Percentiles rank a stretch among this genome's conserved stretches.
Conservation (phyloP, 2,888 invertebrate genomes). For the Tachina grossa region DNA sequence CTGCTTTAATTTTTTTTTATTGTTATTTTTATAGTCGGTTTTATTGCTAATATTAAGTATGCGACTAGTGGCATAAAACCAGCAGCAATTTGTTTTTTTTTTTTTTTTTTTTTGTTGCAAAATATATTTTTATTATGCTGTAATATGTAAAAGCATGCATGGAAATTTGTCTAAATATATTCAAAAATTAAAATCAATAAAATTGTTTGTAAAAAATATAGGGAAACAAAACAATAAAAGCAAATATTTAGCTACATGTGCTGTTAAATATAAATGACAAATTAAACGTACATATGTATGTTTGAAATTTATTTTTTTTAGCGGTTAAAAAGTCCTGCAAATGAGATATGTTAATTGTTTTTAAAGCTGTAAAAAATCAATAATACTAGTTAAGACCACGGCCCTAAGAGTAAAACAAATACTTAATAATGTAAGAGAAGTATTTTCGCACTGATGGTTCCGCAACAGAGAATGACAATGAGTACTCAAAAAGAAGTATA, state of each 20-base stretch:
- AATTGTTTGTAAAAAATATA: background rate
- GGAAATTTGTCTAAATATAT: slow-evolving; percentile 14
- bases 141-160: too few relatives aligned
- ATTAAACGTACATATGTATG: slow-evolving; percentile 14
- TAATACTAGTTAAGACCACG: too few relatives aligned
- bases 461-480: too few relatives aligned
- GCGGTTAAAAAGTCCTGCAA: background rate
- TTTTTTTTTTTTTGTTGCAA: background rate
- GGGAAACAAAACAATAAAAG: background rate
- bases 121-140: background rate
- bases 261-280: background rate
- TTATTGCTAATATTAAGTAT: slow-evolving; percentile 9
- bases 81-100: slow-evolving; percentile 26
- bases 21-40: background rate
- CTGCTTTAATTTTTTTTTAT: background rate
- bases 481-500: too few relatives aligned
- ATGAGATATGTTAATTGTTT: background rate
- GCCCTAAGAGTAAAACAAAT: too few relatives aligned
- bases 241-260: background rate
- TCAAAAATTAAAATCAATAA: slow-evolving; percentile 21
- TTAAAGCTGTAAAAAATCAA: too few relatives aligned
- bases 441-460: too few relatives aligned
- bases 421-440: too few relatives aligned
- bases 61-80: slow-evolving; percentile 20
- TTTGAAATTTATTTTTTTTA: background rate